Base-by-base conservation (phyloP, 2,797 vertebrate genomes). In the Sebastes jordani region DNA sequence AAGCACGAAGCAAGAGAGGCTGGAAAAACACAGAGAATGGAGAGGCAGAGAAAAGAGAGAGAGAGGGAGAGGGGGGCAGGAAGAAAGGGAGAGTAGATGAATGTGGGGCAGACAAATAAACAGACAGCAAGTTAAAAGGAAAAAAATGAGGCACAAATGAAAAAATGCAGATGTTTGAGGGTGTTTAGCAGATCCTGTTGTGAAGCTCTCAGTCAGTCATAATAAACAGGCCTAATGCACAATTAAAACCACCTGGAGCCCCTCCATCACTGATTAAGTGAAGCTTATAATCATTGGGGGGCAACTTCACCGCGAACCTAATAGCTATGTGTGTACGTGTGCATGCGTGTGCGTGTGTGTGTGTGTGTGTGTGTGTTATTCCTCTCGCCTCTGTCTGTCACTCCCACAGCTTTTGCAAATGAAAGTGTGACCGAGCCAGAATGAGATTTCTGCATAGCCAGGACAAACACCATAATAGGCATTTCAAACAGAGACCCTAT, bases 231-330 rank as follows among this genome's bases (percentile, higher is more conserved):
- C 62, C 56, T 88, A 73, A 81, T 82, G 61, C 73, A 85, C 86
- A 88, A 91, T 86, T 85, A 79, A 85, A 92, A 88, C 77, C 92
- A 95, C 92, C 91, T 93, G 92, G 88, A 92, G 89, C 68, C 81
- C 74, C 88, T 90, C 83, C 42, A 80, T 91, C 79, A 80, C 86
- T 79, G 79, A 86, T 88, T 77, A 90, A 91, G 84, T 83, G 59
- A 76, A 83, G 81, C 85, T 89, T 86, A 71, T 84, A 90, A 93
- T 91, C 80, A 86, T 65, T n/a, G 9, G 29, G 59, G 76, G 65
- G 55, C 67, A 63, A 34, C 82, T 62, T 34, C 38, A 62, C 80
- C 69, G 55, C 55, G 79, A 80, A 71, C 34, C 72, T 86, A 80
- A 87, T 85, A 75, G 81, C 38, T 74, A 4, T 65, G 20, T 34